phyloP scores from a whole-genome alignment of 2,888 invertebrate species.

The Orthosia cruda region DNA sequence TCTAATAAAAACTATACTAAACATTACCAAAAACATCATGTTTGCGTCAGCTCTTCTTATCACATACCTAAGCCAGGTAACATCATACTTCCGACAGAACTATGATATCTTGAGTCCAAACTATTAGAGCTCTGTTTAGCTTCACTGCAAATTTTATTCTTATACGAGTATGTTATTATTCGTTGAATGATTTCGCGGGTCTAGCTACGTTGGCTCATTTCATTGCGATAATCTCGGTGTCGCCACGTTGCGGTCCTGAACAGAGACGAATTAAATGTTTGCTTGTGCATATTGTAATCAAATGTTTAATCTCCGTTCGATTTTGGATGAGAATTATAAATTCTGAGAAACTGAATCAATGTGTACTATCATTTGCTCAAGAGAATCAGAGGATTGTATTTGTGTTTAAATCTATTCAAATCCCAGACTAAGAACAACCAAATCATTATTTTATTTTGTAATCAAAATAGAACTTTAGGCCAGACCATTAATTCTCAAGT shows the following conservation, averaged over 20 bases:
- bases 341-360: background rate
- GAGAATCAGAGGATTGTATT: background rate
- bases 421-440: constrained; percentile 9
- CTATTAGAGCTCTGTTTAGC: background rate
- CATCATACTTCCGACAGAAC: constrained; percentile 15
- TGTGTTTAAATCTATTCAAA: constrained; percentile 29
- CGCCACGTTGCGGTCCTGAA: constrained; percentile 42
- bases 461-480: constrained; percentile 28
- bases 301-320: background rate
- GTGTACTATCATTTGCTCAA: background rate
- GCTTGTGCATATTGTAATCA: background rate
- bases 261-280: constrained; percentile 47
- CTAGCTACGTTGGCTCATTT: background rate
- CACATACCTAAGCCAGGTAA: constrained; percentile 20
- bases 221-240: constrained; percentile 21
- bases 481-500: constrained; percentile 31
- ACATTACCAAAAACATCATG: constrained; percentile 25
- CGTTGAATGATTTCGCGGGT: background rate
- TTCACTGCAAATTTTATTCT: background rate
- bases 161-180: background rate
- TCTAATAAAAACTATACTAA: background rate
- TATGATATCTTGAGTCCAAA: constrained; percentile 4
- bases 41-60: constrained; percentile 10
- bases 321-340: background rate
- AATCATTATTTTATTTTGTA: constrained; percentile 39